Conservation (phyloP, 2,113 vertebrate species). For the Eudyptes chrysolophus region DNA sequence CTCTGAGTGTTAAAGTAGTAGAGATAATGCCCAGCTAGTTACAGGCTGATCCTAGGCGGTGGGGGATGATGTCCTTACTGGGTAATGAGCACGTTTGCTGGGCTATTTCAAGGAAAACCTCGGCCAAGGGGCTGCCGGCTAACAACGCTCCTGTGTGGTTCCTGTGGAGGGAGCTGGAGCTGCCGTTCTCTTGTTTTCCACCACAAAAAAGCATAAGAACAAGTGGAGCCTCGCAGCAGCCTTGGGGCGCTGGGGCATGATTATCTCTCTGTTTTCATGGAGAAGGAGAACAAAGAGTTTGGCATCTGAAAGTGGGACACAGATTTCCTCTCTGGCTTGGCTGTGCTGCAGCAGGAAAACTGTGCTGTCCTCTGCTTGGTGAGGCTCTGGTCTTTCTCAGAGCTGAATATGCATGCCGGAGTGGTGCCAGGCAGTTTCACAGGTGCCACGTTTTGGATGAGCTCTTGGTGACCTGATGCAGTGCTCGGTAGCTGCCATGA, state of each 20-base stretch:
- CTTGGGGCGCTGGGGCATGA: not conserved
- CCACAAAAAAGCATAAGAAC: not conserved
- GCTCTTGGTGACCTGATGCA: not conserved
- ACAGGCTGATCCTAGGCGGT: not conserved
- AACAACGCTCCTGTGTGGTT: not conserved
- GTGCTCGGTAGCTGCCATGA: not conserved
- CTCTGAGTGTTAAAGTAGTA: not conserved
- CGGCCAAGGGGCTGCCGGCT: not conserved
- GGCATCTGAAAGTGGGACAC: not conserved
- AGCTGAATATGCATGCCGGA: fast-evolving
- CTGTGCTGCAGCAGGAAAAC: not conserved
- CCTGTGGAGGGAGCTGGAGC: not conserved
- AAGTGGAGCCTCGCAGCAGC: not conserved
- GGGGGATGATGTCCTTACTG: not conserved
- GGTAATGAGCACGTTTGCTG: not conserved
- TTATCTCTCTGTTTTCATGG: not conserved
- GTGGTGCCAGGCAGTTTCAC: not conserved
- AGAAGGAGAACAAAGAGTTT: constrained; percentile 4
- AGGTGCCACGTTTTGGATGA: not conserved
- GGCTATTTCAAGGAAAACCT: not conserved
- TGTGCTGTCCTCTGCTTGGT: not conserved
- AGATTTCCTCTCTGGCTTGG: not conserved
- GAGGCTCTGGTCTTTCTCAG: not conserved
- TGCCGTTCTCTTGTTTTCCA: not conserved
- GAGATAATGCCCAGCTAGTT: not conserved